Evolutionary conservation across 2,113 vertebrate genomes (phyloP), one percentile per base, ranked within the genome.

Genomic region (Callospermophilus lateralis): DNA sequence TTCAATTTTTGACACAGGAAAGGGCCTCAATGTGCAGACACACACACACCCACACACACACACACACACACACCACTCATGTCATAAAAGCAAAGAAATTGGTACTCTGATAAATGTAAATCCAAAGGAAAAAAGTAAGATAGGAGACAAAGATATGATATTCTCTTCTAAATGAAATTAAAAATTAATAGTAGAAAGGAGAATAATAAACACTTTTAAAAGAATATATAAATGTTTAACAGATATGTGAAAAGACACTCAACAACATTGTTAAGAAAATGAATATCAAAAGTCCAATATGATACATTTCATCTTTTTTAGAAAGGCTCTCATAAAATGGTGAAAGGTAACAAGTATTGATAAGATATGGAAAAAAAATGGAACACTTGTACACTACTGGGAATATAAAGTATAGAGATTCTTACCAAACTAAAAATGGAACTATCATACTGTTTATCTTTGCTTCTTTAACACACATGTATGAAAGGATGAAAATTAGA

Each of bases 41-140:
- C 0, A 0, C 5, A 26, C 8, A 37, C 13, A 42, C 22, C 20
- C 8, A n/a, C n/a, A n/a, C n/a, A n/a, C 2, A 48, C 0, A 26
- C 17, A 10, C 13, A 42, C 22, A 15, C 15, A 45, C 0, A 58
- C 3, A 78, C 20, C 2, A 72, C 0, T 77, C 6, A 16, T 0
- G 0, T 13, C n/a, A 11, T 74, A 28, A 63, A 68, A 93, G 28
- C 37, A 85, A 86, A 63, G 6, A 65, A 83, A 84, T 22, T 17
- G 67, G 0, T 26, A 45, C 5, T 79, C 9, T 79, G 30, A 42
- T 76, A 13, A 58, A 4, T 67, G 10, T 6, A 48, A 90, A 68
- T 26, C 81, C 0, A 17, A 70, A 45, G n/a, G 11, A 72, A 84
- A 88, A 68, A 72, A 53, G 0, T 6, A 76, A 42, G 7, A 34